Conservation (phyloP, 2,888 invertebrate species). For the Scaptodrosophila latifasciaeformis region DNA sequence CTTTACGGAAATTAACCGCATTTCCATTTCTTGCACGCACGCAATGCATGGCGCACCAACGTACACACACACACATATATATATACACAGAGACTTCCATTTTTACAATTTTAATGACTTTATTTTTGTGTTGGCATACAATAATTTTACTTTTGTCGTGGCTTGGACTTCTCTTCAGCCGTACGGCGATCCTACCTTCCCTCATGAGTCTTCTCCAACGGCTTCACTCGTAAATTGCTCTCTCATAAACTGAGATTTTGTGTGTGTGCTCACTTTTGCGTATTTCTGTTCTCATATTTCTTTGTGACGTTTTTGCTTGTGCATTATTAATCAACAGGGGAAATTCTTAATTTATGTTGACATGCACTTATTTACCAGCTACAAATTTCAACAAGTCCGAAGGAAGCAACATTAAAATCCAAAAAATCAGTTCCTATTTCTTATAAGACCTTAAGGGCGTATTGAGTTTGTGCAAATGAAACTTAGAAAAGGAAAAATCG, state of each 20-base stretch:
- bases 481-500: too few relatives aligned
- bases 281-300: slow-evolving; percentile 39
- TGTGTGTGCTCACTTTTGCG: slow-evolving; percentile 16
- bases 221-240: slow-evolving; percentile 13
- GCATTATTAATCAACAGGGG: slow-evolving; percentile 64
- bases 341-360: slow-evolving; percentile 64
- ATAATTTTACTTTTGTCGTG: slow-evolving; percentile 26
- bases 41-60: slow-evolving; percentile 19
- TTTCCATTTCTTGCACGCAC: slow-evolving; percentile 69
- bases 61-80: not conserved
- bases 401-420: too few relatives aligned
- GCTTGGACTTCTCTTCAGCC: not conserved
- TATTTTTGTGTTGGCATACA: slow-evolving; percentile 51
- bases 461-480: too few relatives aligned
- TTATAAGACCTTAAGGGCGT: too few relatives aligned
- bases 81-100: too few relatives aligned
- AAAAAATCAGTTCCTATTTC: too few relatives aligned
- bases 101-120: slow-evolving; percentile 64
- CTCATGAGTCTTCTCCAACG: too few relatives aligned
- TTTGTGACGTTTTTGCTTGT: slow-evolving; percentile 55
- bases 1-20: slow-evolving; percentile 73
- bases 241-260: slow-evolving; percentile 1
- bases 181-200: slow-evolving; percentile 12
- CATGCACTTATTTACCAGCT: slow-evolving; percentile 54
- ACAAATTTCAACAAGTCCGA: too few relatives aligned